Conservation (phyloP, 1,140 invertebrate genomes). For the Tyrophagus putrescentiae region DNA sequence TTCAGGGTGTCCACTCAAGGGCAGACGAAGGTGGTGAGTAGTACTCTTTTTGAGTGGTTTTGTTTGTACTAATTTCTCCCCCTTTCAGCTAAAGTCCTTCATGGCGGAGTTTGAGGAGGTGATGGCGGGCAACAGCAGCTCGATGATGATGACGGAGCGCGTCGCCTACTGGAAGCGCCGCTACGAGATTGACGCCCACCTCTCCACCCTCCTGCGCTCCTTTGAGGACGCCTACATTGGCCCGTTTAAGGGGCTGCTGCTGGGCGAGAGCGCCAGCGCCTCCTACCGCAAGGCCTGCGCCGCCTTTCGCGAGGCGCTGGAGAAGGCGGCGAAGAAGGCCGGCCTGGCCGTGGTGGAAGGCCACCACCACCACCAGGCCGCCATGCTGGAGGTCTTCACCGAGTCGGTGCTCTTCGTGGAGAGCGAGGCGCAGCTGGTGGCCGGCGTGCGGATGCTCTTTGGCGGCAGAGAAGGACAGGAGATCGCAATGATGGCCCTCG, state of each 20-base stretch:
- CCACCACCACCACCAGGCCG: no score
- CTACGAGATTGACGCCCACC: conserved; percentile 14
- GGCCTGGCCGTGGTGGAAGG: background rate
- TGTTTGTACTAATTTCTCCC: background rate
- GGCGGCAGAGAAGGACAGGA: background rate
- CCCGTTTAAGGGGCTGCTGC: conserved; percentile 45
- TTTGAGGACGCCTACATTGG: conserved; percentile 48
- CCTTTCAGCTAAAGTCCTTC: conserved; percentile 22
- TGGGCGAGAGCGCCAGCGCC: conserved; percentile 39
- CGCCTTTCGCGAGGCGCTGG: background rate
- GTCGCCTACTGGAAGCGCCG: conserved; percentile 25
- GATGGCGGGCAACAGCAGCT: conserved; percentile 20
- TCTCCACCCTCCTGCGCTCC: conserved; percentile 29
- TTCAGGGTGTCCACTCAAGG: conserved; percentile 13
- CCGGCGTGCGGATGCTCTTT: conserved; percentile 12
- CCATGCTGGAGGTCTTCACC: conserved; percentile 10
- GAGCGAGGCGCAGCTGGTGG: conserved; percentile 2
- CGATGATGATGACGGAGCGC: conserved; percentile 22
- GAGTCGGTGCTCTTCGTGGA: conserved; percentile 12
- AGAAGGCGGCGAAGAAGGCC: background rate
- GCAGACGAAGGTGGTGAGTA: conserved; percentile 15
- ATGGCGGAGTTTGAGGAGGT: conserved; percentile 24
- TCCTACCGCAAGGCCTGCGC: conserved; percentile 30
- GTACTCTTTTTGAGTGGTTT: background rate
- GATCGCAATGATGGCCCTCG: no score